These are phyloP conservation scores for Acanthopleura granulata DNA, from an alignment of 2,888 invertebrate genomes.

Conservation along the genomic window DNA sequence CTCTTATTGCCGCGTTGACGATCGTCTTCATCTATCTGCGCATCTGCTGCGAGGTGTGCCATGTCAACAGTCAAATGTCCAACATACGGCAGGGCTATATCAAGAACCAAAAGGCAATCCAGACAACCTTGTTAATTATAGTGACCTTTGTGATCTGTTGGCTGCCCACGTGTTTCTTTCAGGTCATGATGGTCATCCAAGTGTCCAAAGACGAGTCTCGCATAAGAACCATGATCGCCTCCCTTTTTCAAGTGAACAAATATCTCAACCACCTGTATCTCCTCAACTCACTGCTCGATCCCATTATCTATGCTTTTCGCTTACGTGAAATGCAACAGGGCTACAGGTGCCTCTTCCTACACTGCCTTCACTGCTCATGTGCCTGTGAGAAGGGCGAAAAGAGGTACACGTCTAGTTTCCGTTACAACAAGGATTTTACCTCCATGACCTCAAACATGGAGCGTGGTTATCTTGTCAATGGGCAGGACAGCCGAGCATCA, in stretches of 20 bases:
- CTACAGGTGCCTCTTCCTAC: constrained; percentile 33
- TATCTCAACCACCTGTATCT: constrained; percentile 47
- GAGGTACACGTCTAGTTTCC: not conserved
- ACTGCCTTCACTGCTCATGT: not conserved
- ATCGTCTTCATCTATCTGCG: constrained; percentile 51
- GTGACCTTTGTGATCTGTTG: constrained; percentile 55
- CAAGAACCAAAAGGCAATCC: constrained; percentile 51
- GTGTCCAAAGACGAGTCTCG: constrained; percentile 33
- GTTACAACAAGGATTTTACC: not conserved
- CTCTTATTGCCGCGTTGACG: constrained; percentile 44
- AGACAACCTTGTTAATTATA: constrained; percentile 56
- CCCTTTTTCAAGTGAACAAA: constrained; percentile 39
- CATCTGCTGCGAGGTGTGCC: constrained; percentile 48
- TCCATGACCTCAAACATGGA: not conserved
- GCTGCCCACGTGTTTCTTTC: constrained; percentile 54
- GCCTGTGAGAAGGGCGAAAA: not conserved
- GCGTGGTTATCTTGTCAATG: not conserved
- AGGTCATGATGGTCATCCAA: constrained; percentile 43
- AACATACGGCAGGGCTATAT: constrained; percentile 35
- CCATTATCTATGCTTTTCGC: constrained; percentile 53
- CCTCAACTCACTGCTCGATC: constrained; percentile 51
- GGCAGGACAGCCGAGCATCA: not conserved
- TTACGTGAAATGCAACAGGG: constrained; percentile 47
- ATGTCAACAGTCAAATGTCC: constrained; percentile 30
- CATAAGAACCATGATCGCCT: constrained; percentile 34